Conservation (phyloP, 2,113 vertebrate genomes). For the Salvelinus sp. region DNA sequence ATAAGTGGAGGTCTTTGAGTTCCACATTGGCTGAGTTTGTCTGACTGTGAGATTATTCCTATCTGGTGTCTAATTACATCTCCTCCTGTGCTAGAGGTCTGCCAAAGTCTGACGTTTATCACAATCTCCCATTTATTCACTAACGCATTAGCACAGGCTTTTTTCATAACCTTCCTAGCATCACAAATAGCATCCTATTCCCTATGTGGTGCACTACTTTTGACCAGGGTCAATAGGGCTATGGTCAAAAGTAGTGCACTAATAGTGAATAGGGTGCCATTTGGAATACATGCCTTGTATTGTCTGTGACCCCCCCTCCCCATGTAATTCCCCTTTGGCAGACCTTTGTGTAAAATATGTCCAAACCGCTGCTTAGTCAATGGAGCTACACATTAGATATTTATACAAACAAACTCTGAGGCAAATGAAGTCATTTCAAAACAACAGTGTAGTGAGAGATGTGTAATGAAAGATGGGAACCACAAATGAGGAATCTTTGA, state of each 20-base stretch:
- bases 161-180: background rate
- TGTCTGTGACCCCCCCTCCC: constrained; percentile 17
- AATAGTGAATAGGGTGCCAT: no score
- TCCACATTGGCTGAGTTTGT: background rate
- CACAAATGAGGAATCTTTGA: background rate
- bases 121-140: background rate
- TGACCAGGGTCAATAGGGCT: no score
- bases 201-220: no score
- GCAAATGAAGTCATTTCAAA: constrained; percentile 12
- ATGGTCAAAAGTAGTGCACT: no score
- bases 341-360: background rate
- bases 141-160: background rate
- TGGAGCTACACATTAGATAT: background rate
- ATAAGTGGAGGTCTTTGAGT: background rate
- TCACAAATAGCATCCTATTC: no score
- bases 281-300: background rate
- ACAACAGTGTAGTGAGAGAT: constrained; percentile 5
- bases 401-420: constrained; percentile 1
- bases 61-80: background rate
- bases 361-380: background rate
- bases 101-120: background rate
- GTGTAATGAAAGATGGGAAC: constrained; percentile 1
- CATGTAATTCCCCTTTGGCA: constrained; percentile 10
- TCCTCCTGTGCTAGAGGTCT: background rate
- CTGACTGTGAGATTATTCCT: background rate